phyloP scores from a whole-genome alignment of 2,797 vertebrate species.

The Geotrypetes seraphini region DNA sequence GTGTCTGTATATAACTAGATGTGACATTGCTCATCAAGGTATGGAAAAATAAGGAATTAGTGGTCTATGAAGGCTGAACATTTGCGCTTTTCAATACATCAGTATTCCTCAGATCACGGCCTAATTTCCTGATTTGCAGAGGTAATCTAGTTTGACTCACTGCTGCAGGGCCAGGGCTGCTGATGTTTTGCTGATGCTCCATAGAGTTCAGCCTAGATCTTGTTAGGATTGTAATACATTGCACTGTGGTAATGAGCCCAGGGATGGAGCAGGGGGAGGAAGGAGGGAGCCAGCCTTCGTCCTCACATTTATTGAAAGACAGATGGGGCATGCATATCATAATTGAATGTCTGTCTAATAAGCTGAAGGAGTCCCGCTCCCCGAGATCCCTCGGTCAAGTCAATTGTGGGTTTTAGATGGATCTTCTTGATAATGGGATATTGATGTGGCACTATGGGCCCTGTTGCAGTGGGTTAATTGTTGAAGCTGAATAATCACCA shows the following conservation, averaged over 20 bases:
- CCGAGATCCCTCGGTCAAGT: slow-evolving; percentile 5
- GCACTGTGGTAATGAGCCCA: slow-evolving; percentile 10
- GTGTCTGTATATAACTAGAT: too few relatives aligned
- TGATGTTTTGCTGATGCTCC: neutral
- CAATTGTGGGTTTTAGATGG: slow-evolving; percentile 22
- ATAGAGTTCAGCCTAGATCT: neutral
- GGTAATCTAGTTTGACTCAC: neutral
- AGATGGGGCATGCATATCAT: slow-evolving; percentile 4
- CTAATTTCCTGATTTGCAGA: too few relatives aligned
- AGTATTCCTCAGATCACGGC: too few relatives aligned
- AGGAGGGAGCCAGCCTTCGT: slow-evolving; percentile 3
- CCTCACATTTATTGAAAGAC: slow-evolving; percentile 5
- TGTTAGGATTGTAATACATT: neutral
- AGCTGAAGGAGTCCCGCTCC: neutral
- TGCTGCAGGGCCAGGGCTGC: neutral
- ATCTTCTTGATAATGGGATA: slow-evolving; percentile 13
- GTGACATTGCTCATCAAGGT: too few relatives aligned
- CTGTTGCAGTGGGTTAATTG: slow-evolving; percentile 16
- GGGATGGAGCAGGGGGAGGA: neutral
- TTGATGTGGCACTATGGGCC: slow-evolving; percentile 13
- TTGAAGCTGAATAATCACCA: slow-evolving; percentile 10
- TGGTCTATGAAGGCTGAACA: too few relatives aligned
- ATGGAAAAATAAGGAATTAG: too few relatives aligned
- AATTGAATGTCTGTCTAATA: slow-evolving; percentile 14
- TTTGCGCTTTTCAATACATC: too few relatives aligned